Evolutionary conservation across 1,140 invertebrate genomes (phyloP).

Genomic region (Holotrichia oblita): DNA sequence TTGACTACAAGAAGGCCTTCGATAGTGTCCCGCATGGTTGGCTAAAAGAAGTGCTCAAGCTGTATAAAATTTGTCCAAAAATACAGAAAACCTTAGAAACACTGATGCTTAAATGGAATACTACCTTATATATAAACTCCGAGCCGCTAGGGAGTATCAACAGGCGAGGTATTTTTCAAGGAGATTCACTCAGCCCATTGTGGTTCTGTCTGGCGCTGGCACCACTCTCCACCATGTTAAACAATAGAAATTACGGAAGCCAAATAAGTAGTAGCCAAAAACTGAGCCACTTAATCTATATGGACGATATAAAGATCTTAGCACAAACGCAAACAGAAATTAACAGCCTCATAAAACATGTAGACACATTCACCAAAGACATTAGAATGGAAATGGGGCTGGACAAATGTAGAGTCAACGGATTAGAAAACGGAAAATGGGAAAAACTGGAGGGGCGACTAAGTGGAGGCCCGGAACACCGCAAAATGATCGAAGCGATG

Average conservation of each 20-base stretch:
- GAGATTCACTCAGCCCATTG: neutral
- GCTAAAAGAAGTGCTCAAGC: neutral
- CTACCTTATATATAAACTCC: too few species aligned
- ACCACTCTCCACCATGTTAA: too few species aligned
- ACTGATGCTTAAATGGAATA: neutral
- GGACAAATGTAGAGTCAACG: slow-evolving; percentile 25
- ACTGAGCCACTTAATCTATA: too few species aligned
- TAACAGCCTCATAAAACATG: neutral
- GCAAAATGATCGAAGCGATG: too few species aligned
- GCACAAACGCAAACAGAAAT: too few species aligned
- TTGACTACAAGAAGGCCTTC: slow-evolving; percentile 24
- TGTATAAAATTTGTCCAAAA: too few species aligned
- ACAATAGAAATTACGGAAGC: too few species aligned
- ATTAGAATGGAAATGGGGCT: slow-evolving; percentile 13
- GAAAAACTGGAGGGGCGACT: neutral
- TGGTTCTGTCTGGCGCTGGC: too few species aligned
- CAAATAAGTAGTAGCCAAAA: too few species aligned
- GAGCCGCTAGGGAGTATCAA: neutral
- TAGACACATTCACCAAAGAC: slow-evolving; percentile 21
- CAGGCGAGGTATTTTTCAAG: slow-evolving; percentile 13
- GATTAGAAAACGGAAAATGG: too few species aligned
- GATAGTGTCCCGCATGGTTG: neutral
- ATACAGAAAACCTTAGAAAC: neutral
- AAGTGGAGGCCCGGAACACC: neutral
- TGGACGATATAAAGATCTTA: too few species aligned